Conservation (phyloP, 2,797 vertebrate species). For the Okamejei kenojei region DNA sequence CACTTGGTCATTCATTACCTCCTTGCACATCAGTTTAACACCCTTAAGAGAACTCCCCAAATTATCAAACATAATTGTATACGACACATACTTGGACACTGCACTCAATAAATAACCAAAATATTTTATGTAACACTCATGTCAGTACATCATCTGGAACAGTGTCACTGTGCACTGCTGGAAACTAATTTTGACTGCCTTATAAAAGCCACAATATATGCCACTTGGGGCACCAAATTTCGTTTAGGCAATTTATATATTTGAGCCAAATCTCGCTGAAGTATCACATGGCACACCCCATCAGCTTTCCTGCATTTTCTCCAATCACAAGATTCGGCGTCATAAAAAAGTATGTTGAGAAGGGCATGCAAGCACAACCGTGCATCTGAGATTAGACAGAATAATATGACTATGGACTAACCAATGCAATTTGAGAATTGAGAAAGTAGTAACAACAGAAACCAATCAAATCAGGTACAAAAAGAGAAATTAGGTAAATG, state of each 20-base stretch:
- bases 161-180: neutral
- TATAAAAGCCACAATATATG: neutral
- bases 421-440: neutral
- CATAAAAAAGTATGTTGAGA: neutral
- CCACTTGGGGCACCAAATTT: neutral
- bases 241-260: neutral
- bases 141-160: neutral
- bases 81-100: neutral
- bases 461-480: too few species aligned
- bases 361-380: neutral
- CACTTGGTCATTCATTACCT: neutral
- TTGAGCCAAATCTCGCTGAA: neutral
- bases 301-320: neutral
- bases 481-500: neutral
- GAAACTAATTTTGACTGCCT: neutral
- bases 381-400: too few species aligned
- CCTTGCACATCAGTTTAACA: neutral
- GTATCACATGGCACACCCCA: neutral
- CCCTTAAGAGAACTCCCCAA: neutral
- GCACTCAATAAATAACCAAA: neutral
- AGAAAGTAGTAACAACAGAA: neutral
- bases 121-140: neutral
- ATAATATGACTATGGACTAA: neutral
- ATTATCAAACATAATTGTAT: conserved; percentile 11
- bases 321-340: neutral